A percentile compares a stretch with the other conserved stretches of the same genome.
phyloP scores from a whole-genome alignment of 2,888 invertebrate genomes.

The Hetaerina titia region DNA sequence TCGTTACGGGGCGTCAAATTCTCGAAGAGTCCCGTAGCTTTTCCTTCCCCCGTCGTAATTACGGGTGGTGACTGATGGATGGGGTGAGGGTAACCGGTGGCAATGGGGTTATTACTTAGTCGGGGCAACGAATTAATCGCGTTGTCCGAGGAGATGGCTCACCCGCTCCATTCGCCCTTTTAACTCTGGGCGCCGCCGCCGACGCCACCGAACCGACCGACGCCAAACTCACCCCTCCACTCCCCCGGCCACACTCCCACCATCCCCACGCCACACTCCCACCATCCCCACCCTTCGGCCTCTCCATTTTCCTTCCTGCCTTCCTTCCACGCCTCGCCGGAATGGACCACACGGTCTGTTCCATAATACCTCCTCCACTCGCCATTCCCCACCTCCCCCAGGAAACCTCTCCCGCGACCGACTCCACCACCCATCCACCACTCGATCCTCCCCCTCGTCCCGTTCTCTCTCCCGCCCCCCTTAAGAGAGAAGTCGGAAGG shows the following conservation, averaged over 20 bases:
- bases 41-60: neutral
- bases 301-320: neutral
- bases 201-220: neutral
- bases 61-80: neutral
- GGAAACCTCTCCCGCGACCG: no score
- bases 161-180: neutral
- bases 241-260: no score
- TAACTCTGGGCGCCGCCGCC: neutral
- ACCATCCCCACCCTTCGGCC: no score
- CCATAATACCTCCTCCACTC: conserved; percentile 2
- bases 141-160: neutral
- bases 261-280: no score
- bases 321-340: neutral
- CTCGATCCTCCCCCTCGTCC: no score
- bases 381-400: neutral
- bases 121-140: conserved; percentile 13
- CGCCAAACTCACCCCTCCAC: neutral
- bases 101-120: conserved; percentile 27
- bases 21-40: neutral
- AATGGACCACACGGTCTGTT: conserved; percentile 5
- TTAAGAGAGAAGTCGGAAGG: neutral
- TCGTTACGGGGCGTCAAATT: neutral
- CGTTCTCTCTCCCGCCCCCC: no score
- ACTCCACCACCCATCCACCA: no score
- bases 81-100: neutral